A percentile compares a stretch with the other conserved stretches of the same genome.
These are phyloP conservation scores for Danaus chrysippus DNA, from an alignment of 2,888 invertebrate species.

Conservation along the genomic window DNA sequence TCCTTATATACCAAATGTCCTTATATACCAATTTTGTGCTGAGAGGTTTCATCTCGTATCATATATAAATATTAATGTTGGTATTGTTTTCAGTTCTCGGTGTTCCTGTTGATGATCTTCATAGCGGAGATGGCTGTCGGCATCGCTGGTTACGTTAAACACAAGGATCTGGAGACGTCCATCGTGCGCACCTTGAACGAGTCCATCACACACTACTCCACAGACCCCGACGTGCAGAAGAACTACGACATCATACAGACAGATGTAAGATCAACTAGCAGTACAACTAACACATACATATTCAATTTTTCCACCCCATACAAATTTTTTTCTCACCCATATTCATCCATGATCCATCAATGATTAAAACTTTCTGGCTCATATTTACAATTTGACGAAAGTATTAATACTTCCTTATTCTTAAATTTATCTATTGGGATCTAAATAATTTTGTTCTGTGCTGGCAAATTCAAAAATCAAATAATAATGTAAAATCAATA, in stretches of 20 bases:
- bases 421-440: too few relatives aligned
- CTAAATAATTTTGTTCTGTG: too few relatives aligned
- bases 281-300: not conserved
- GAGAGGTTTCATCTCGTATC: too few relatives aligned
- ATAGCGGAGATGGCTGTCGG: constrained; percentile 90
- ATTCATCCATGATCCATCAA: too few relatives aligned
- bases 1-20: too few relatives aligned
- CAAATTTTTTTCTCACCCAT: not conserved
- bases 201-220: constrained; percentile 84
- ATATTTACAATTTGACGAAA: too few relatives aligned
- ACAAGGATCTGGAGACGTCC: constrained; percentile 83
- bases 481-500: too few relatives aligned
- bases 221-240: constrained; percentile 80
- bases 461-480: too few relatives aligned
- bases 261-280: constrained; percentile 81
- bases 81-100: constrained; percentile 81
- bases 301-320: not conserved
- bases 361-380: too few relatives aligned
- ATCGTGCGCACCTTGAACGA: constrained; percentile 84
- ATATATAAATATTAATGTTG: too few relatives aligned
- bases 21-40: too few relatives aligned
- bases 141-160: constrained; percentile 88
- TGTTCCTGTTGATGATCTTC: constrained; percentile 88
- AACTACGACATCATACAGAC: constrained; percentile 92
- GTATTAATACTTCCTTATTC: too few relatives aligned